Evolutionary conservation across 2,113 vertebrate genomes (phyloP).

Genomic region (Emydura subglobosa): DNA sequence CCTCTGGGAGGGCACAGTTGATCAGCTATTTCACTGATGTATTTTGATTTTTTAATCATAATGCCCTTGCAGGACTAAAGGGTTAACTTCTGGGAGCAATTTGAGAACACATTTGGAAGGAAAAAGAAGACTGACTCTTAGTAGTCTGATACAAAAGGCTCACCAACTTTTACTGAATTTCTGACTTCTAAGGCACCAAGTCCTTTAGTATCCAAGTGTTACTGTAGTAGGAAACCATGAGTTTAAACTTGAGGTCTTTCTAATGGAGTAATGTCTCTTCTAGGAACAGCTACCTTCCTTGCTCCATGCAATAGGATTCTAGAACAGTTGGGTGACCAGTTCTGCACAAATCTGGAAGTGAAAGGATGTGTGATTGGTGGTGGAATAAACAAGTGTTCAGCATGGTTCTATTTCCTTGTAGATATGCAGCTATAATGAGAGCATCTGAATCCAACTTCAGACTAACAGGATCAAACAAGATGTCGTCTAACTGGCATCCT

Average conservation of each 20-base stretch:
- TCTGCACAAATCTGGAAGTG: neutral
- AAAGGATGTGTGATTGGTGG: neutral
- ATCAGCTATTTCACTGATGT: neutral
- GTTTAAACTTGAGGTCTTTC: neutral
- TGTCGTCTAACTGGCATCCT: slow-evolving; percentile 63
- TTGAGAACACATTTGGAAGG: neutral
- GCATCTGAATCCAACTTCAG: slow-evolving; percentile 63
- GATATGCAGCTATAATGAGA: slow-evolving; percentile 82
- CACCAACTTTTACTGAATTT: neutral
- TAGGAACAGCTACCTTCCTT: neutral
- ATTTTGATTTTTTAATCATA: neutral
- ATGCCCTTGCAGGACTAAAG: neutral
- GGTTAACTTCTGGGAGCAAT: neutral
- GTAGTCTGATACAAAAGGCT: neutral
- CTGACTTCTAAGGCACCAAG: neutral
- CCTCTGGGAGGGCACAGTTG: neutral
- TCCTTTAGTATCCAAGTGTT: neutral
- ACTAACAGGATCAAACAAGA: slow-evolving; percentile 59
- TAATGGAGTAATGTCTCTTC: neutral
- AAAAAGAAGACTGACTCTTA: neutral
- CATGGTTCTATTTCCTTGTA: slow-evolving; percentile 55
- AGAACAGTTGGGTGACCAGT: neutral
- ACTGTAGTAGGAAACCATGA: neutral
- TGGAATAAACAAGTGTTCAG: neutral
- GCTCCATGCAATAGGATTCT: neutral